A percentile compares a stretch with the other conserved stretches of the same genome.
Evolutionary conservation across 2,888 invertebrate species (phyloP).

Genomic region (Drosophila flavopinicola): DNA sequence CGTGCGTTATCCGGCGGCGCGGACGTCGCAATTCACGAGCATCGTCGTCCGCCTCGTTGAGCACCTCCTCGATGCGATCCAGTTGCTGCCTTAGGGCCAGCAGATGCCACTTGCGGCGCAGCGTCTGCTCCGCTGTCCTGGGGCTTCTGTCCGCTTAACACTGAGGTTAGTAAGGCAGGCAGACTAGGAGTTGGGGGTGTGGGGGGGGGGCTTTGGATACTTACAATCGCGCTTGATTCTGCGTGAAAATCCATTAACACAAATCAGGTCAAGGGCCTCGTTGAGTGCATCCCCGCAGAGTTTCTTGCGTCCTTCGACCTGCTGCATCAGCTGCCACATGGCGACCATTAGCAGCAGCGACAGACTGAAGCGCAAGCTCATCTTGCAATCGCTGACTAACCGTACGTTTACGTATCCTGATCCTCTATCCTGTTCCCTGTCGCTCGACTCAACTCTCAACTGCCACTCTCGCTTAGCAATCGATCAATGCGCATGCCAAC

Average conservation of each 20-base stretch:
- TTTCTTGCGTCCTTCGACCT: slow-evolving; percentile 56
- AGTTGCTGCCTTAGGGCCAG: slow-evolving; percentile 36
- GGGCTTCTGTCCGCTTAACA: slow-evolving; percentile 39
- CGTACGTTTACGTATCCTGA: slow-evolving; percentile 25
- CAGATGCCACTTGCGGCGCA: slow-evolving; percentile 39
- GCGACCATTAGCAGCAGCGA: slow-evolving; percentile 57
- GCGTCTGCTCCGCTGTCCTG: slow-evolving; percentile 29
- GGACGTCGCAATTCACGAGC: slow-evolving; percentile 48
- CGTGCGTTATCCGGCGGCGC: slow-evolving; percentile 59
- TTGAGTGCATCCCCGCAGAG: slow-evolving; percentile 68
- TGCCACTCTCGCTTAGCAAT: slow-evolving; percentile 15
- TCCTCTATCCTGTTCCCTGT: slow-evolving; percentile 23
- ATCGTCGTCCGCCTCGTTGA: slow-evolving; percentile 9
- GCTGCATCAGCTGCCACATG: slow-evolving; percentile 49
- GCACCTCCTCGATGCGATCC: slow-evolving; percentile 15
- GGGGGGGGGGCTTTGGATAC: slow-evolving; percentile 24
- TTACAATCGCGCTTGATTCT: slow-evolving; percentile 65
- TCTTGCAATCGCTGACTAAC: slow-evolving; percentile 45
- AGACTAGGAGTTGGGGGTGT: too few relatives aligned
- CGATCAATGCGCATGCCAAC: slow-evolving; percentile 67
- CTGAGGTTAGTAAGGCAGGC: slow-evolving; percentile 31
- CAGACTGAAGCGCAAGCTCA: slow-evolving; percentile 54
- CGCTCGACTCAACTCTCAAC: slow-evolving; percentile 17
- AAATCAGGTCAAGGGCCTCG: slow-evolving; percentile 66
- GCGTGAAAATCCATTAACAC: slow-evolving; percentile 64